Conservation (phyloP, 2,113 vertebrate genomes). For the Oxyruncus cristatus region DNA sequence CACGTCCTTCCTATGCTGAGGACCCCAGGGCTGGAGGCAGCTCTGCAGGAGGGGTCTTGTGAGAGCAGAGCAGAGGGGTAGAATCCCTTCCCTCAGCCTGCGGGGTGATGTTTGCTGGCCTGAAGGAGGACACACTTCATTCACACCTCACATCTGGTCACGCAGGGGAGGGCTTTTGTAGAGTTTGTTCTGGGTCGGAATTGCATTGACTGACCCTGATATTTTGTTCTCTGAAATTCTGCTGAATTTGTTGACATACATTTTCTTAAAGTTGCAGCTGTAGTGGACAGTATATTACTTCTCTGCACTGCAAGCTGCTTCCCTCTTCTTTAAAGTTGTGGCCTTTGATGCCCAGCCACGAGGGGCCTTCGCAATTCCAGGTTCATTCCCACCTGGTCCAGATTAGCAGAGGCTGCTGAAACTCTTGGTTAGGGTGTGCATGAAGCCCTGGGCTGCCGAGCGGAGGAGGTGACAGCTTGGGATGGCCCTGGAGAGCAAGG, state of each 20-base stretch:
- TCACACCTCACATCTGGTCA: accelerated
- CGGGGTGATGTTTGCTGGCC: not conserved
- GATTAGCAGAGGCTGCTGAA: not conserved
- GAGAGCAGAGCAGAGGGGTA: not conserved
- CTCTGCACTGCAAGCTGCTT: not conserved
- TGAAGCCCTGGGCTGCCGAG: not conserved
- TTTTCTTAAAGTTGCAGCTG: not conserved
- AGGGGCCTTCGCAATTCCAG: not conserved
- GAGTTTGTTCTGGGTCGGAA: not conserved
- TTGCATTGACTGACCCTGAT: not conserved
- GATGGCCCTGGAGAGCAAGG: not conserved
- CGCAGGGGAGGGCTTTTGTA: accelerated
- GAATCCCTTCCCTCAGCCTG: not conserved
- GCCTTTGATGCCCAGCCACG: not conserved
- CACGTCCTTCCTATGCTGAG: not conserved
- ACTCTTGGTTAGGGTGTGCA: not conserved
- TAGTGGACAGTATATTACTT: not conserved
- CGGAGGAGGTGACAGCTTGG: not conserved
- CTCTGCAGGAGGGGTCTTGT: not conserved
- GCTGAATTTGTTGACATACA: not conserved
- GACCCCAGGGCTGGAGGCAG: not conserved
- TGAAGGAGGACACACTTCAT: not conserved
- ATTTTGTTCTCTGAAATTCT: not conserved
- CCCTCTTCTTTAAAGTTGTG: not conserved
- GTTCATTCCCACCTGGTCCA: not conserved